These are phyloP conservation scores for Pelecanus crispus DNA, from an alignment of 2,113 vertebrate species.

Conservation along the genomic window DNA sequence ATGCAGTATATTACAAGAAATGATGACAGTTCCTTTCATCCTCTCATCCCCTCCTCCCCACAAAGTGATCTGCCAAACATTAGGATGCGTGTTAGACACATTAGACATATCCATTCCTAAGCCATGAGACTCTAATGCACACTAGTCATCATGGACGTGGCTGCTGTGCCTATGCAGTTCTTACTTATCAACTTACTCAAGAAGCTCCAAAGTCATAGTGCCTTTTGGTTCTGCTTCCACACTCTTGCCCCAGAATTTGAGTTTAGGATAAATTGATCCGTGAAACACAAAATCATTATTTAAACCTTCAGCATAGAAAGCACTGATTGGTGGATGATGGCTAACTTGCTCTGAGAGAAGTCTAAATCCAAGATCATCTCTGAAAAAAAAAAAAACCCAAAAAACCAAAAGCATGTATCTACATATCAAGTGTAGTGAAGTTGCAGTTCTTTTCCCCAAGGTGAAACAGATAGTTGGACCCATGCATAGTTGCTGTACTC, in stretches of 20 bases:
- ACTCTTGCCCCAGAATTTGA: slow-evolving; percentile 98
- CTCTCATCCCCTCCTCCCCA: not conserved
- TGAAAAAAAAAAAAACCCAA: slow-evolving; percentile 67
- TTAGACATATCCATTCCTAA: not conserved
- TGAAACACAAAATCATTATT: slow-evolving; percentile 93
- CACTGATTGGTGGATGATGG: slow-evolving; percentile 96
- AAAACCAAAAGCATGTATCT: not conserved
- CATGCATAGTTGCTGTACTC: not conserved
- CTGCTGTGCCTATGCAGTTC: not conserved
- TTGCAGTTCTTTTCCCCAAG: not conserved
- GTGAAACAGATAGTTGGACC: not conserved
- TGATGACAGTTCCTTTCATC: not conserved
- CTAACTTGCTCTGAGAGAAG: slow-evolving; percentile 97
- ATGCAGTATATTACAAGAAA: not conserved
- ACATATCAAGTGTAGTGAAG: not conserved
- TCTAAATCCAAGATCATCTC: slow-evolving; percentile 95
- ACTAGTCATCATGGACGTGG: not conserved
- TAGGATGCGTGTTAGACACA: not conserved
- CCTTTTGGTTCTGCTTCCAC: slow-evolving; percentile 97
- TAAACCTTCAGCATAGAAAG: slow-evolving; percentile 94
- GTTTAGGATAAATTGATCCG: slow-evolving; percentile 96
- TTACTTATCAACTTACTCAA: slow-evolving; percentile 79
- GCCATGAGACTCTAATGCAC: not conserved
- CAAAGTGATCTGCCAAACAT: not conserved
- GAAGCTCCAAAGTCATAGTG: slow-evolving; percentile 93